Evolutionary conservation across 37 sponge, comb jelly and placozoan species (phyloP).

Genomic region (Amphimedon queenslandica): DNA sequence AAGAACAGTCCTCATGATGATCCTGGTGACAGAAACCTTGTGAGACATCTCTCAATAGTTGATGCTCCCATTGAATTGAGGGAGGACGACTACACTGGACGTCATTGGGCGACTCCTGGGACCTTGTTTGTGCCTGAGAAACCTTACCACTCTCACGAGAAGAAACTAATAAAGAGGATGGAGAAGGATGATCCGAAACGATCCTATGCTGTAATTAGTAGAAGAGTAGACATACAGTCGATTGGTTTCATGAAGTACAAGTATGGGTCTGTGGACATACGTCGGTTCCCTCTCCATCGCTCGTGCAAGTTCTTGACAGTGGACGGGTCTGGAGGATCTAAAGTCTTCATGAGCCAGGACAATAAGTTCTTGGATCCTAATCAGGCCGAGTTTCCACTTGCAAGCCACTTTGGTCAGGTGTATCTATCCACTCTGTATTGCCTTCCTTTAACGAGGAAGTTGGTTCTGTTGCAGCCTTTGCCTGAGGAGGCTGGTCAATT

Average conservation of each 20-base stretch:
- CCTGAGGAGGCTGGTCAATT: not conserved
- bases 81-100: constrained; percentile 39
- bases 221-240: constrained; percentile 9
- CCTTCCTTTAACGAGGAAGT: constrained; percentile 42
- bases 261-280: constrained; percentile 67
- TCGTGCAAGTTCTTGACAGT: constrained; percentile 63
- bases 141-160: constrained; percentile 13
- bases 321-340: constrained; percentile 43
- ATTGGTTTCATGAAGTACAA: constrained; percentile 27
- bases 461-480: constrained; percentile 11
- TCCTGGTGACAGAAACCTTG: constrained; percentile 21
- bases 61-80: constrained; percentile 18
- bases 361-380: constrained; percentile 28
- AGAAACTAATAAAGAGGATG: constrained; percentile 43
- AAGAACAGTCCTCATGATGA: constrained; percentile 5
- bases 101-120: constrained; percentile 46
- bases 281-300: constrained; percentile 52
- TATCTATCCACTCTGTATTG: constrained; percentile 39
- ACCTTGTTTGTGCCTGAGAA: constrained; percentile 5
- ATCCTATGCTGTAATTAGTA: constrained; percentile 8
- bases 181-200: constrained; percentile 50
- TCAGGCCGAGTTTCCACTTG: constrained; percentile 65
- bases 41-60: constrained; percentile 27
- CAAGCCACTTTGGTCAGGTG: constrained; percentile 73
- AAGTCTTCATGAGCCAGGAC: constrained; percentile 57